These are phyloP conservation scores for Eulacestoma nigropectus DNA, from an alignment of 2,113 vertebrate genomes.

Conservation along the genomic window DNA sequence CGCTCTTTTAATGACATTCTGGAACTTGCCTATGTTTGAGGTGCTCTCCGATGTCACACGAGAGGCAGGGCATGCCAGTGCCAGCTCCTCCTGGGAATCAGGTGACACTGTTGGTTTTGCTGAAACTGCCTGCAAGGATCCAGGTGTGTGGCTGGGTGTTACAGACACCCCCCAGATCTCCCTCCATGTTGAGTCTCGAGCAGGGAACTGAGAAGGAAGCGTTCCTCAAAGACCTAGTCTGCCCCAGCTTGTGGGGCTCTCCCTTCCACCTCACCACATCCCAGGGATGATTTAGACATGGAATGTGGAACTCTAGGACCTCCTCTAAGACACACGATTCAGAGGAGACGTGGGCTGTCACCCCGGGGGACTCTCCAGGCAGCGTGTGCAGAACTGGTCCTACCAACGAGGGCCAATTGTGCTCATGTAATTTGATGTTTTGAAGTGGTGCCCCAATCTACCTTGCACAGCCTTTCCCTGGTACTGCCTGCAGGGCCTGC, in stretches of 20 bases:
- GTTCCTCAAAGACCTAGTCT: background rate
- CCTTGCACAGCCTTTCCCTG: background rate
- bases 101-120: background rate
- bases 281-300: background rate
- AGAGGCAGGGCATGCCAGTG: background rate
- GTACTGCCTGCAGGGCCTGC: slow-evolving; percentile 24
- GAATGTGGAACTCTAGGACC: background rate
- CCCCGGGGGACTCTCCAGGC: background rate
- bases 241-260: background rate
- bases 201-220: background rate
- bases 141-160: background rate
- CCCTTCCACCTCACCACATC: background rate
- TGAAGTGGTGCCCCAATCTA: slow-evolving; percentile 8
- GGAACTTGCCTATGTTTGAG: background rate
- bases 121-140: background rate
- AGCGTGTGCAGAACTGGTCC: background rate
- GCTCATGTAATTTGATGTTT: background rate
- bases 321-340: background rate
- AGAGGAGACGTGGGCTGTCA: background rate
- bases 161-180: accelerated
- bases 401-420: background rate
- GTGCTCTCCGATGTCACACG: background rate
- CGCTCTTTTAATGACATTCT: background rate
- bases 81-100: background rate
- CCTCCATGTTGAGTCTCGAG: background rate